Conservation (phyloP, 2,888 invertebrate genomes). For the Spodoptera exigua region DNA sequence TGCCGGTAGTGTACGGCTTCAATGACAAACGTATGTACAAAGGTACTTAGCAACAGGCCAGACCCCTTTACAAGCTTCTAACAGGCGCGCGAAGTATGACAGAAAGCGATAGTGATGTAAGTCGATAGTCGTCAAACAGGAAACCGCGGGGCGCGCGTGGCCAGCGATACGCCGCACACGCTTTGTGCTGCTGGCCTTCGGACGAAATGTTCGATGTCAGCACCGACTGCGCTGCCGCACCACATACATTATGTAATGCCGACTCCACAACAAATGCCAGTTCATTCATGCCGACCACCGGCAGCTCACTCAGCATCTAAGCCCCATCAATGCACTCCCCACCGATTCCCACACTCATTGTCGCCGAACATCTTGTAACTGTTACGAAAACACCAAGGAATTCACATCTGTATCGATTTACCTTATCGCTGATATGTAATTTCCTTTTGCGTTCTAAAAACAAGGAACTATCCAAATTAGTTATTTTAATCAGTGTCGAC, state of each 20-base stretch:
- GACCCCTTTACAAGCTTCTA: constrained; percentile 86
- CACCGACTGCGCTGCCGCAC: constrained; percentile 65
- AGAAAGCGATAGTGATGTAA: constrained; percentile 89
- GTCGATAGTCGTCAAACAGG: constrained; percentile 89
- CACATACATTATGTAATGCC: constrained; percentile 83
- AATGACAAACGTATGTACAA: constrained; percentile 77
- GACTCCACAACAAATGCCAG: constrained; percentile 78
- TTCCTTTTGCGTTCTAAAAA: constrained; percentile 80
- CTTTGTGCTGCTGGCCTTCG: constrained; percentile 84
- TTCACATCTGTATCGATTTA: constrained; percentile 67
- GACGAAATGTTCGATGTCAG: constrained; percentile 80
- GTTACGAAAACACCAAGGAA: constrained; percentile 42
- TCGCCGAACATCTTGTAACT: constrained; percentile 58
- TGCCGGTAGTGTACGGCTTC: constrained; percentile 78
- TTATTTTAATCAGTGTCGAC: constrained; percentile 75
- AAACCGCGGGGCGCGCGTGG: constrained; percentile 87
- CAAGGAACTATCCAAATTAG: constrained; percentile 77
- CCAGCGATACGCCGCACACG: constrained; percentile 80
- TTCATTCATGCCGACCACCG: constrained; percentile 82
- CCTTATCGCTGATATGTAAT: constrained; percentile 76
- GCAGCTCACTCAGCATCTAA: constrained; percentile 64
- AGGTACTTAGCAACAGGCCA: constrained; percentile 83
- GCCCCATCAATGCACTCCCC: constrained; percentile 68
- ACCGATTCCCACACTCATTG: constrained; percentile 58
- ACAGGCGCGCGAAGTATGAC: constrained; percentile 83